Evolutionary conservation across 2,888 invertebrate genomes (phyloP), one percentile per base, ranked within the genome.

Genomic region (Diadromus collaris): DNA sequence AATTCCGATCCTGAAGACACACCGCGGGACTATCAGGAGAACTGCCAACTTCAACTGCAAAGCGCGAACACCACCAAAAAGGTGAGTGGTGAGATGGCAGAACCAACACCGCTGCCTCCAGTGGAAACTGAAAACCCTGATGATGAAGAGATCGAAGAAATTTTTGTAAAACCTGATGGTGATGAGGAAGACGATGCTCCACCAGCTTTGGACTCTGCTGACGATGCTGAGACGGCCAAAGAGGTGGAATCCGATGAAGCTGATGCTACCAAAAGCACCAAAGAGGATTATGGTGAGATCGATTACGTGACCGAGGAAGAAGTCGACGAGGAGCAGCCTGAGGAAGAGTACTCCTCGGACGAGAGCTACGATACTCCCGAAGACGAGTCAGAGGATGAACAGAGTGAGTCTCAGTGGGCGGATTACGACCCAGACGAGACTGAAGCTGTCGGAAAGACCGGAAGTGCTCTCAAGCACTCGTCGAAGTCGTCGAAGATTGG

Each of bases 21-120:
- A 19, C 64, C 72, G n/a, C 74, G 48, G 19, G 78, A 78, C 7
- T 81, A 78, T 56, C 75, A 78, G 32, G 78, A 80, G 27, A 81
- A 81, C 27, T 78, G 78, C 51, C 60, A 70, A 16, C 75, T 78
- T 63, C 81, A 58, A 16, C 51, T 77, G 38, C 68, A 73, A n/a
- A 65, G 16, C 19, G 58, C 19, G 7, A 64, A 64, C 6, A 46
- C 51, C 48, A 64, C 34, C 21, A 34, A 34, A 51, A 27, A 0
- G 21, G 56, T 27, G 32, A 61, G 44, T 3, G 46, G 21, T 6
- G 65, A 69, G 6, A 29, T 24, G 21, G 9, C 54, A 1, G 58
- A 60, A 32, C n/a, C 51, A 1, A 77, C 77, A 10, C 73, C 68
- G 44, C 16, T 56, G 3, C 65, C 80, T 6, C 69, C 79, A 46